phyloP scores from a whole-genome alignment of 2,888 invertebrate genomes.

The Cryptophagus acutangulus region DNA sequence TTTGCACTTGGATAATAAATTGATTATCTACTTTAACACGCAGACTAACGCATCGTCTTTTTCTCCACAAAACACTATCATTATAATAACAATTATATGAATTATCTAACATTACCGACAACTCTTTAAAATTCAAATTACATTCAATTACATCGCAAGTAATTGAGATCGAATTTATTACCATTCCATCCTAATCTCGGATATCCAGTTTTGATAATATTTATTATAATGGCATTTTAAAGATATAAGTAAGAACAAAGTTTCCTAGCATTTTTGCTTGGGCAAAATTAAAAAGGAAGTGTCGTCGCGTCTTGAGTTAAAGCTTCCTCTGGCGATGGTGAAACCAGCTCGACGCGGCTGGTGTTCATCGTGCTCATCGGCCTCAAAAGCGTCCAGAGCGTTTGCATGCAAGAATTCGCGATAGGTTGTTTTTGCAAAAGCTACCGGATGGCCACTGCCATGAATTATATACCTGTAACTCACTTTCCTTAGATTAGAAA shows the following conservation, averaged over 20 bases:
- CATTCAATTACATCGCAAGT: too few species aligned
- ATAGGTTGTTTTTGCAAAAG: conserved; percentile 34
- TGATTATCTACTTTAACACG: conserved; percentile 40
- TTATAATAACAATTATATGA: too few species aligned
- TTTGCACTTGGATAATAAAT: conserved; percentile 43
- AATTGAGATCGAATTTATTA: too few species aligned
- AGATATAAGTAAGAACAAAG: too few species aligned
- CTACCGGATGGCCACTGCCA: conserved; percentile 39
- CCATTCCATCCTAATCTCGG: too few species aligned
- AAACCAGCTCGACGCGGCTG: conserved; percentile 38
- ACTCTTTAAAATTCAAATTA: too few species aligned
- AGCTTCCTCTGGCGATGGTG: conserved; percentile 32
- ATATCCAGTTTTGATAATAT: too few species aligned
- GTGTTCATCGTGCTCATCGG: conserved; percentile 24
- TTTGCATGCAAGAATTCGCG: conserved; percentile 39
- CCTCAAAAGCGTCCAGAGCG: too few species aligned
- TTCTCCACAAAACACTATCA: neutral
- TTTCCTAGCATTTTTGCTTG: conserved; percentile 9
- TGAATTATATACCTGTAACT: conserved; percentile 35
- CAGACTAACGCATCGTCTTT: conserved; percentile 11
- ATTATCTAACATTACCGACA: too few species aligned
- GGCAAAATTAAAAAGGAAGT: conserved; percentile 15
- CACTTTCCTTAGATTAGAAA: conserved; percentile 37
- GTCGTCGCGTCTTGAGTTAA: conserved; percentile 31
- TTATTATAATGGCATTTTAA: too few species aligned